These are phyloP conservation scores for Tenualosa ilisha DNA, from an alignment of 2,797 vertebrate genomes.

Conservation along the genomic window DNA sequence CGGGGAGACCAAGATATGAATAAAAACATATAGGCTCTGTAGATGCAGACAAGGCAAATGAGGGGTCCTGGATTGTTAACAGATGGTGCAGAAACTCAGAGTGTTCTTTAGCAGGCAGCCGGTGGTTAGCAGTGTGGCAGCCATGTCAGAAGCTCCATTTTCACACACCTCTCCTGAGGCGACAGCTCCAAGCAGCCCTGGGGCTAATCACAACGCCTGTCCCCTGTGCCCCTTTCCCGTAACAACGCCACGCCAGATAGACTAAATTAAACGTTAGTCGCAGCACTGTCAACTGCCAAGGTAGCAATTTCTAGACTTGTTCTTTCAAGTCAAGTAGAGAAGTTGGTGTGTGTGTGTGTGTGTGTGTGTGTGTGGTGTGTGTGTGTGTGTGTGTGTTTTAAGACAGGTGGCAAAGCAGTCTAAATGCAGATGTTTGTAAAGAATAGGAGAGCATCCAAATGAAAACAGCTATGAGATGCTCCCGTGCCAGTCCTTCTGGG, in stretches of 20 bases:
- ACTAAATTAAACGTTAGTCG: conserved; percentile 23
- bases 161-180: not conserved
- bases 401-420: conserved; percentile 10
- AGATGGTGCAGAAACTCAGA: not conserved
- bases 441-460: not conserved
- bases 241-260: not conserved
- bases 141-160: not conserved
- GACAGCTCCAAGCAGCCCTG: not conserved
- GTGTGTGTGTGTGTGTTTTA: too few relatives aligned
- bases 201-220: conserved; percentile 28
- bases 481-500: not conserved
- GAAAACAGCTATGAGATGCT: not conserved
- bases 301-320: conserved; percentile 30
- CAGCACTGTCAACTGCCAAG: conserved; percentile 25
- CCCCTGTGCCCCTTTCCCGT: conserved; percentile 7
- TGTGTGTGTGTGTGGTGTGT: too few relatives aligned
- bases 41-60: not conserved
- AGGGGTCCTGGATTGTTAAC: not conserved
- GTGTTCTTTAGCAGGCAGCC: not conserved
- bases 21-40: not conserved
- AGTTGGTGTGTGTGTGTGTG: not conserved
- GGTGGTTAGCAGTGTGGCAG: not conserved
- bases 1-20: not conserved
- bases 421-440: not conserved
- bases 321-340: not conserved